A percentile compares a stretch with the other conserved stretches of the same genome.
These are phyloP conservation scores for Gambelia wislizenii DNA, from an alignment of 2,797 vertebrate genomes.

Conservation along the genomic window DNA sequence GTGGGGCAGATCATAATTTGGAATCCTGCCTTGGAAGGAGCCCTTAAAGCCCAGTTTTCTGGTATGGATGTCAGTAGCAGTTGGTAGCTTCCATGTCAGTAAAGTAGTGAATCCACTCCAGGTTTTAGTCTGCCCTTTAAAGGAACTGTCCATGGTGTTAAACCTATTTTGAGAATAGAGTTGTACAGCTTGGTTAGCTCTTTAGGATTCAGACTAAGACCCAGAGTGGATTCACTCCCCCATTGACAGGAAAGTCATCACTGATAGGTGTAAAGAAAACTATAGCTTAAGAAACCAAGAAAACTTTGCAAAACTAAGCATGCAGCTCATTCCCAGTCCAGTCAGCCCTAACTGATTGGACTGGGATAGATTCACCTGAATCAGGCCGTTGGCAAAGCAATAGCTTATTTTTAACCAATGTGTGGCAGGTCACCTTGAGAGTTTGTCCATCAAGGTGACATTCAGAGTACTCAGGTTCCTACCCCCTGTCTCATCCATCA, in stretches of 20 bases:
- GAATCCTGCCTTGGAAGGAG: background rate
- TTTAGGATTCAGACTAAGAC: no score
- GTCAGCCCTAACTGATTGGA: background rate
- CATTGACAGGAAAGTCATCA: no score
- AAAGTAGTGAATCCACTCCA: no score
- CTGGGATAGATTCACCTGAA: background rate
- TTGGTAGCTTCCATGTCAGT: no score
- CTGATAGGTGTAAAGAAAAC: background rate
- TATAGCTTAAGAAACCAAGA: background rate
- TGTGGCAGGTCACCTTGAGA: background rate
- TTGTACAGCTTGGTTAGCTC: no score
- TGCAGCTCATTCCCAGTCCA: background rate
- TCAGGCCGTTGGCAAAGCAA: background rate
- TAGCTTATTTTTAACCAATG: background rate
- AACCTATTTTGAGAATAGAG: no score
- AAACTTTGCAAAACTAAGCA: background rate
- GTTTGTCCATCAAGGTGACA: conserved; percentile 9
- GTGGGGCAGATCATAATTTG: background rate
- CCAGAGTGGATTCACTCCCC: no score
- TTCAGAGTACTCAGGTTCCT: background rate
- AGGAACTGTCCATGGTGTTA: no score
- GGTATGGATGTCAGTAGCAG: background rate
- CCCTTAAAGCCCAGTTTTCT: background rate
- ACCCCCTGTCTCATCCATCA: background rate
- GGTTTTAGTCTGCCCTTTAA: no score